These are phyloP conservation scores for Nothocercus nigrocapillus DNA, from an alignment of 2,113 vertebrate species.

Conservation along the genomic window DNA sequence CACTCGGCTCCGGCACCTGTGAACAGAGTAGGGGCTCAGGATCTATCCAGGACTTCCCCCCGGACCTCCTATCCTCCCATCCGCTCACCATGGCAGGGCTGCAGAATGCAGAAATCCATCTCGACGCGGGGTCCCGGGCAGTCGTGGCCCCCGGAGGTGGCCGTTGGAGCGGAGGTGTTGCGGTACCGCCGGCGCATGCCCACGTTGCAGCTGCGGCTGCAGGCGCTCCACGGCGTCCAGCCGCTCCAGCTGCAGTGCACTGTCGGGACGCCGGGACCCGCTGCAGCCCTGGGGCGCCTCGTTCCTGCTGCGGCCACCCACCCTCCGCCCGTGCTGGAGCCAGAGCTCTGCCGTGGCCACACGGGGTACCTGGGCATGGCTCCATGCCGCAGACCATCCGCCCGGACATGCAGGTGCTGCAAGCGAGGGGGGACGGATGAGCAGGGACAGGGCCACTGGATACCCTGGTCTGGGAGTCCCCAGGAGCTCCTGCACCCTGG, in stretches of 20 bases:
- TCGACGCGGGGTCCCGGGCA: conserved; percentile 82
- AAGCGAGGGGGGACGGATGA: not conserved
- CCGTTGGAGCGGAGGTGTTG: conserved; percentile 76
- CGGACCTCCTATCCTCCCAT: rapidly evolving
- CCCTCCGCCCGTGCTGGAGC: too few relatives aligned
- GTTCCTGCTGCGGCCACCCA: too few relatives aligned
- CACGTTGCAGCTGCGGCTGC: conserved; percentile 87
- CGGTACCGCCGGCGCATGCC: conserved; percentile 83
- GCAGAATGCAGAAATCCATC: conserved; percentile 86
- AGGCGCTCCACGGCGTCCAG: conserved; percentile 87
- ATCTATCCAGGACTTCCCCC: not conserved
- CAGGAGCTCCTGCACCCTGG: not conserved
- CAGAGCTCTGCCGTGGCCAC: too few relatives aligned
- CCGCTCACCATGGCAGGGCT: conserved; percentile 75
- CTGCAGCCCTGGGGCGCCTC: too few relatives aligned
- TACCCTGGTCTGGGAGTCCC: too few relatives aligned
- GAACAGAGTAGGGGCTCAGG: too few relatives aligned
- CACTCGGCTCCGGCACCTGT: conserved; percentile 77
- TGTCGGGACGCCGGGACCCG: conserved; percentile 13
- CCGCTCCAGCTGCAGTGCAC: conserved; percentile 89
- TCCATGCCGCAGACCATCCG: conserved; percentile 80
- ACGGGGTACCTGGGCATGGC: conserved; percentile 81
- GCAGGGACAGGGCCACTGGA: not conserved
- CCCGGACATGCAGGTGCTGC: conserved; percentile 85
- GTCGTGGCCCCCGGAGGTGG: conserved; percentile 75